Conservation (phyloP, 2,797 vertebrate species). For the Chromis chromis region DNA sequence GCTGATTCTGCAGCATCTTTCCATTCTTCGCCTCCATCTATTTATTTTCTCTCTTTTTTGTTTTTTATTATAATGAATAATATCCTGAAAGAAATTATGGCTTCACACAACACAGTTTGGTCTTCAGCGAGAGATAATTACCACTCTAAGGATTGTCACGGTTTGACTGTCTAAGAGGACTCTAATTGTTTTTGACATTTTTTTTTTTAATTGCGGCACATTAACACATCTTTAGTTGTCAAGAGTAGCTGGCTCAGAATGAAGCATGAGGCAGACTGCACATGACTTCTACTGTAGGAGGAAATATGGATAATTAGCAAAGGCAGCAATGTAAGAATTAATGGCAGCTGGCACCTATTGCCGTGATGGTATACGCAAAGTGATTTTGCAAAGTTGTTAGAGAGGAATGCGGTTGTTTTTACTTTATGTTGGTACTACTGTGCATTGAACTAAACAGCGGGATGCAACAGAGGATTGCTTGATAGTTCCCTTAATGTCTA, state of each 20-base stretch:
- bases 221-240: slow-evolving; percentile 66
- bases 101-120: slow-evolving; percentile 46
- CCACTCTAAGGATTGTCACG: slow-evolving; percentile 55
- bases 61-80: slow-evolving; percentile 41
- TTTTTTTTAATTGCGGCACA: slow-evolving; percentile 61
- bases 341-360: slow-evolving; percentile 28
- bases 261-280: slow-evolving; percentile 52
- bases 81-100: slow-evolving; percentile 50
- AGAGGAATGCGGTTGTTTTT: background rate
- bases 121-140: slow-evolving; percentile 68
- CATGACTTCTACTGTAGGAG: slow-evolving; percentile 43
- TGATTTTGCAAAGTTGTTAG: slow-evolving; percentile 10
- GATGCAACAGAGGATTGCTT: background rate
- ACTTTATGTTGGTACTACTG: background rate
- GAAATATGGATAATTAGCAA: slow-evolving; percentile 62
- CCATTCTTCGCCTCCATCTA: slow-evolving; percentile 24
- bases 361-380: slow-evolving; percentile 1
- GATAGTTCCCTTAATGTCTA: background rate
- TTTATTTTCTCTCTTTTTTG: slow-evolving; percentile 20
- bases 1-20: background rate
- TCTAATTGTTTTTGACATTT: slow-evolving; percentile 70
- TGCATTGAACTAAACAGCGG: background rate
- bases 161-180: slow-evolving; percentile 66
- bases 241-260: slow-evolving; percentile 46
- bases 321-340: slow-evolving; percentile 52